These are phyloP conservation scores for Chalcosyrphus nemorum DNA, from an alignment of 2,888 invertebrate genomes.

Conservation along the genomic window DNA sequence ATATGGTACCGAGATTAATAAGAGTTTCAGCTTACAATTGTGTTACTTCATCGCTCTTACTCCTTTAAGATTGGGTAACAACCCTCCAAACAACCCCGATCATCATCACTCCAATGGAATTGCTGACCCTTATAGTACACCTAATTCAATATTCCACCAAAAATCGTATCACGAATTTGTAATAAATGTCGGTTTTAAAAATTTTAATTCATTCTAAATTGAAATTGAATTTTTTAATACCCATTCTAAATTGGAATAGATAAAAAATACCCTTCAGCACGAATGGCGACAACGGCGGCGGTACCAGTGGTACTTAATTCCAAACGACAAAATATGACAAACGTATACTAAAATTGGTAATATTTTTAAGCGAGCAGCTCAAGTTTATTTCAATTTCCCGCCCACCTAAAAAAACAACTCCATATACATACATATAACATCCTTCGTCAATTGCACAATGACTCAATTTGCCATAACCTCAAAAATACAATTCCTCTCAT, in stretches of 20 bases:
- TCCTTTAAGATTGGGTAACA: not conserved
- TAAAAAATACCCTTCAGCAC: conserved; percentile 8
- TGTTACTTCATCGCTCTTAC: no score
- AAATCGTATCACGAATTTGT: conserved; percentile 8
- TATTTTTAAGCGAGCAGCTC: not conserved
- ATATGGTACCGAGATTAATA: no score
- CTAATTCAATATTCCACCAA: not conserved
- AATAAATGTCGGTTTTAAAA: conserved; percentile 6
- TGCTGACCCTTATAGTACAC: not conserved
- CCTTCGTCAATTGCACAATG: conserved; percentile 55
- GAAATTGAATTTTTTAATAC: conserved; percentile 43
- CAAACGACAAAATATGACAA: conserved; percentile 25
- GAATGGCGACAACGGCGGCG: not conserved
- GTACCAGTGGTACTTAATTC: conserved; percentile 8
- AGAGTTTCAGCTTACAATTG: no score
- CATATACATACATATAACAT: conserved; percentile 44
- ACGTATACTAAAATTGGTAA: conserved; percentile 4
- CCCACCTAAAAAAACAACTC: conserved; percentile 29
- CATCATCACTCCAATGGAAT: not conserved
- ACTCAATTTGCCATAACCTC: conserved; percentile 63
- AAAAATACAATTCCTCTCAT: conserved; percentile 11
- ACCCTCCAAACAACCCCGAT: not conserved
- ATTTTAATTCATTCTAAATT: conserved; percentile 18
- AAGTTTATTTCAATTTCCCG: conserved; percentile 59
- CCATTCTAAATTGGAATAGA: conserved; percentile 30